Evolutionary conservation across 2,113 vertebrate species (phyloP).

Genomic region (Bettongia penicillata): DNA sequence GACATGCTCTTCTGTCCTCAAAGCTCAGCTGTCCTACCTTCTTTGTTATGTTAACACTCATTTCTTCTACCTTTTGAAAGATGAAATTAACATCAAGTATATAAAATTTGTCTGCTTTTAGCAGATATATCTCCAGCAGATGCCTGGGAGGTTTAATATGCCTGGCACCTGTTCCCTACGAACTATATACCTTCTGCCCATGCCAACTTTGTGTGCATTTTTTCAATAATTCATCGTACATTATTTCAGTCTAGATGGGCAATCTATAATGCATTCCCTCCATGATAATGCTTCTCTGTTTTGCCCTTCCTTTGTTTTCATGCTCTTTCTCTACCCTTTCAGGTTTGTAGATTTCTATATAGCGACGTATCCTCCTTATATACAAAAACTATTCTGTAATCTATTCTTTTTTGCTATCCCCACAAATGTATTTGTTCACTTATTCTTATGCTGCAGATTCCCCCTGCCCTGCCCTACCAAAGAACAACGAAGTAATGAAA

Average conservation of each 20-base stretch:
- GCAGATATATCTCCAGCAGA: background rate
- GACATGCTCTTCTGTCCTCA: background rate
- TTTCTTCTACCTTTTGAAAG: background rate
- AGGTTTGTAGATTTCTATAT: background rate
- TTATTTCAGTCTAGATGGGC: background rate
- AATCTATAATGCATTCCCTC: background rate
- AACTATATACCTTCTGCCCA: background rate
- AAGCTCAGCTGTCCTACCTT: background rate
- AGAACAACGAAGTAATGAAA: background rate
- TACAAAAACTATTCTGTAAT: background rate
- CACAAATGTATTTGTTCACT: background rate
- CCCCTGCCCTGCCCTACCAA: background rate
- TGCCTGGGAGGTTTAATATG: background rate
- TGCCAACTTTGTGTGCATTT: background rate
- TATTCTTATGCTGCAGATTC: background rate
- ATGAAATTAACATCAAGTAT: background rate
- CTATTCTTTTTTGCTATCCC: background rate
- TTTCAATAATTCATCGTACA: background rate
- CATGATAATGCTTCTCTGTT: background rate
- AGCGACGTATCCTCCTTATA: background rate
- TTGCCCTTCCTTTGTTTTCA: background rate
- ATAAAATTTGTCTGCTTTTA: background rate
- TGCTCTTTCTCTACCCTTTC: background rate
- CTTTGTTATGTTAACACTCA: background rate
- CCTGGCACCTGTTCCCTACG: background rate